Base-by-base conservation (phyloP, 2,888 invertebrate genomes). In the Prenolepis imparis region DNA sequence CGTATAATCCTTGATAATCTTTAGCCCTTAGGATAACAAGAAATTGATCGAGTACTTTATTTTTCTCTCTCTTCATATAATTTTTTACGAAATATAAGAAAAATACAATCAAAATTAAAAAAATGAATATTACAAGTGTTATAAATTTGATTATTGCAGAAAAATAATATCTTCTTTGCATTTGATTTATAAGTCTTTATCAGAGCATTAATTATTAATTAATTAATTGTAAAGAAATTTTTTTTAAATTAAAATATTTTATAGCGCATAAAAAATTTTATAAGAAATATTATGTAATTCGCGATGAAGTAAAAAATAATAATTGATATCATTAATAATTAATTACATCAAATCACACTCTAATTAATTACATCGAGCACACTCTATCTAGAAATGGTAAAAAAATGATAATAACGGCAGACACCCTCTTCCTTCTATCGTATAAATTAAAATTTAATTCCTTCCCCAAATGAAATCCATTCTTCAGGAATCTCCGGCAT, bases 381-480 rank as follows among this genome's bases (percentile, higher is more conserved):
- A 39, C n/a, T 59, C n/a, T n/a, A 39, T 59, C 39, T 44, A 59
- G 21, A 70, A 21, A 68, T 15, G 32, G 11, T 44, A 57, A 24
- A 44, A 44, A 59, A 44, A n/a, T 57, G 48, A 74, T 75, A 64
- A 77, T 86, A 84, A 55, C 32, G 21, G 5, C 21, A 61, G 59
- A 32, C n/a, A 78, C 32, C 39, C 61, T 44, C 67, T 28, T 59
- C 28, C 44, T 41, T 61, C 61, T 63, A 41, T 78, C 61, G 68
- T 67, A 74, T 82, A 75, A 63, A 72, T 75, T 83, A 75, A 73
- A 73, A 83, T 85, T 84, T 83, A 85, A 85, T 87, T 83, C 57
- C 85, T 78, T 48, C 64, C 52, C 75, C 77, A 57, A 84, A 88
- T 83, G 83, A 78, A 78, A 84, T 84, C 74, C 81, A 88, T 88